phyloP scores from a whole-genome alignment of 2,113 vertebrate genomes.

The Electrona antarctica region DNA sequence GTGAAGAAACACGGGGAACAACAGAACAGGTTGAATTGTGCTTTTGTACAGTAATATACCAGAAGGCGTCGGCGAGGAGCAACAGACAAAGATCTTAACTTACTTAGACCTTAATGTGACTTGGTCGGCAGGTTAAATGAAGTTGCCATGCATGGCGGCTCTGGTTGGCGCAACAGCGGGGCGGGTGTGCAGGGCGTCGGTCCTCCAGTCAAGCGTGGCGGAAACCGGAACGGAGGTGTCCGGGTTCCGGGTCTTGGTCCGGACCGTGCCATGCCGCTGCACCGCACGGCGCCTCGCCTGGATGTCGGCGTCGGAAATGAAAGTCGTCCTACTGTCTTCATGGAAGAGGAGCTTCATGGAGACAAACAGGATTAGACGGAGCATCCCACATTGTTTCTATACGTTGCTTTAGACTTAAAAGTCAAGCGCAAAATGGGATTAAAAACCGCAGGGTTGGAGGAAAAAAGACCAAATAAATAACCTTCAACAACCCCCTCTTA shows the following conservation, averaged over 20 bases:
- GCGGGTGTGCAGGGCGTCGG: no score
- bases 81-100: no score
- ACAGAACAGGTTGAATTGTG: no score
- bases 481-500: conserved; percentile 61
- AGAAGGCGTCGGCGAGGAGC: no score
- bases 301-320: conserved; percentile 67
- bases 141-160: no score
- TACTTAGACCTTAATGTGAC: no score
- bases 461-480: conserved; percentile 76
- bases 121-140: no score
- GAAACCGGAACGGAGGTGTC: conserved; percentile 50
- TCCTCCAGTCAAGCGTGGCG: conserved; percentile 57
- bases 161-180: no score
- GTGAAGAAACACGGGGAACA: no score
- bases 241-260: conserved; percentile 7
- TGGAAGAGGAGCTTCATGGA: conserved; percentile 76
- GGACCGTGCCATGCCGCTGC: conserved; percentile 61
- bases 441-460: conserved; percentile 61
- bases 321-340: conserved; percentile 76
- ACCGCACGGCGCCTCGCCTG: conserved; percentile 4
- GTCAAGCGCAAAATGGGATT: conserved; percentile 83
- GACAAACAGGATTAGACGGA: conserved; percentile 79
- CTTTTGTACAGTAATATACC: no score
- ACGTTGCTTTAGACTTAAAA: conserved; percentile 81
- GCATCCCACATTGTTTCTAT: conserved; percentile 83